These are phyloP conservation scores for Cebus imitator DNA, from an alignment of 2,113 vertebrate genomes.

Conservation along the genomic window DNA sequence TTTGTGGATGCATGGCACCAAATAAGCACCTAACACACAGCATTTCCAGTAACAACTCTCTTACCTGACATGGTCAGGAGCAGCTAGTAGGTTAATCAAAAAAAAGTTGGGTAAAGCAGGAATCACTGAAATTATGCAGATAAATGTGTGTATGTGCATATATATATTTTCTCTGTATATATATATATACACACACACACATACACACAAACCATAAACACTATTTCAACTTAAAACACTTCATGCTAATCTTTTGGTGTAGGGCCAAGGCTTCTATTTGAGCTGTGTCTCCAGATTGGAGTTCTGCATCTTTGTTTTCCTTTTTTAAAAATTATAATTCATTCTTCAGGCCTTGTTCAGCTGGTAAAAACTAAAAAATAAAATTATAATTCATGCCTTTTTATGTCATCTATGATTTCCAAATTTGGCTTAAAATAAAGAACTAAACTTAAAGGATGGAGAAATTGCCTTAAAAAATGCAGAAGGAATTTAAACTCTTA, in stretches of 20 bases:
- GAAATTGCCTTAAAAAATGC: neutral
- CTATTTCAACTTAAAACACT: neutral
- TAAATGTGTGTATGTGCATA: neutral
- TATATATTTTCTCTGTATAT: no score
- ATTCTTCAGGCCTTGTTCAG: no score
- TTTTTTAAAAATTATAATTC: neutral
- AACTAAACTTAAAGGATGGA: neutral
- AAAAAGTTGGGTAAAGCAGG: neutral
- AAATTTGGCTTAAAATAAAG: neutral
- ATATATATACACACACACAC: neutral
- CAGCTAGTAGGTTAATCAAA: neutral
- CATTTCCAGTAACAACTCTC: neutral
- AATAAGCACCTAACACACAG: neutral
- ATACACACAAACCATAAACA: neutral
- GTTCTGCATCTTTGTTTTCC: neutral
- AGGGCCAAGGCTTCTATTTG: neutral
- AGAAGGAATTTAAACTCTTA: neutral
- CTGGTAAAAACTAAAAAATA: no score
- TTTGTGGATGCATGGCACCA: neutral
- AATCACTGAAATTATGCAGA: neutral
- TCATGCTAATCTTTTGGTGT: neutral
- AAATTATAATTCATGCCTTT: neutral
- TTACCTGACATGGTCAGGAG: neutral
- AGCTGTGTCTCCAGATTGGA: neutral
- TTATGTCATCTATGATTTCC: neutral